These are phyloP conservation scores for Arnoldichthys spilopterus DNA, from an alignment of 2,797 vertebrate genomes.

Conservation along the genomic window DNA sequence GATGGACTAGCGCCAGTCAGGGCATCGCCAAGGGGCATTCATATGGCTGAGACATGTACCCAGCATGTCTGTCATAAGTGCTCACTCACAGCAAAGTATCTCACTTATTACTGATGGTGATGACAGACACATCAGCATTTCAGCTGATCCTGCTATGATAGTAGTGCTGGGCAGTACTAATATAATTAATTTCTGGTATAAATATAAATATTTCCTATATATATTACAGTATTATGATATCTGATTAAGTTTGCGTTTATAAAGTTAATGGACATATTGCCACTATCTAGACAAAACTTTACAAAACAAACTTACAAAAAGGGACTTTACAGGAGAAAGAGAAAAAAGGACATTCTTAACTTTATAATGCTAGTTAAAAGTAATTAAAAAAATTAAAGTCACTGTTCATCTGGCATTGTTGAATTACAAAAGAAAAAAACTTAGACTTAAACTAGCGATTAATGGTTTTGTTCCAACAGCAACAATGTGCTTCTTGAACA, in stretches of 20 bases:
- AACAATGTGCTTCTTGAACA: no score
- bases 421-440: no score
- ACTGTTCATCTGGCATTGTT: no score
- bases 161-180: background rate
- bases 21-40: conserved; percentile 16
- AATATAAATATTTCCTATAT: background rate
- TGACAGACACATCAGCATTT: conserved; percentile 13
- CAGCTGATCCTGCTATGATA: conserved; percentile 2
- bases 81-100: conserved; percentile 42
- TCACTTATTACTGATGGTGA: conserved; percentile 10
- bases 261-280: no score
- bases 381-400: no score
- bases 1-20: conserved; percentile 44
- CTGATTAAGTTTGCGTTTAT: background rate
- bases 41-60: conserved; percentile 28
- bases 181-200: background rate
- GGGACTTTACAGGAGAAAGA: no score
- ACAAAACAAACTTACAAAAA: no score
- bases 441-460: no score
- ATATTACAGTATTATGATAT: background rate
- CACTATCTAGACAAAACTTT: no score
- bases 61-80: conserved; percentile 18
- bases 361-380: no score
- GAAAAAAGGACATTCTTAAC: no score
- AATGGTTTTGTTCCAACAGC: no score